Percentiles rank a stretch among this genome's conserved stretches.
Conservation (phyloP, 2,888 invertebrate species). For the Melikaiella ostensackeni region DNA sequence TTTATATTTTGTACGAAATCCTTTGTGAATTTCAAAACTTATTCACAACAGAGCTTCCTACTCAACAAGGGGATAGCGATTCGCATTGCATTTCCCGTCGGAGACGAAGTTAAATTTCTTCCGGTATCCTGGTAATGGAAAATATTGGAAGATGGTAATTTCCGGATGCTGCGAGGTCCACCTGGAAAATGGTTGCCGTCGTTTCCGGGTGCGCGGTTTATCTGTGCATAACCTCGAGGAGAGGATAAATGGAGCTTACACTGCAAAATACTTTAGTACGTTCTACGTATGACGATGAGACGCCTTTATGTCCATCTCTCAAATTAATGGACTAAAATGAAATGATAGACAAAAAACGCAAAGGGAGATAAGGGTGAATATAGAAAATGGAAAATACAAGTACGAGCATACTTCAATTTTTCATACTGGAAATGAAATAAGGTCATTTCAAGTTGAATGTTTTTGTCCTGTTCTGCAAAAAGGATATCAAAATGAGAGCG, state of each 20-base stretch:
- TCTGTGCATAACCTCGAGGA: background rate
- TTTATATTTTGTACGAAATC: no score
- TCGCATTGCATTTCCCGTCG: background rate
- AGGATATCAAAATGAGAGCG: no score
- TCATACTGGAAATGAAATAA: no score
- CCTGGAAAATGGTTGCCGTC: background rate
- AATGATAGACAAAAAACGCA: no score
- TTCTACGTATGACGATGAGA: background rate
- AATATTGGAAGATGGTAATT: constrained; percentile 10
- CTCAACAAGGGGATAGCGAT: background rate
- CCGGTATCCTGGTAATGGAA: background rate
- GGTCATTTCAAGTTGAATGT: no score
- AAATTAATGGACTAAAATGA: background rate
- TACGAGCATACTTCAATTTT: no score
- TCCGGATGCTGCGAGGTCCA: background rate
- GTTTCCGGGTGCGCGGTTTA: background rate
- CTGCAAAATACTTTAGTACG: background rate
- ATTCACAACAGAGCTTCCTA: background rate
- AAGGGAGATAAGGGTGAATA: no score
- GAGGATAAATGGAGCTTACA: background rate
- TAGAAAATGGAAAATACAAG: no score
- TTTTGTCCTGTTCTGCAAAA: no score
- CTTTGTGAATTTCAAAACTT: background rate
- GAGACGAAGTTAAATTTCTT: background rate
- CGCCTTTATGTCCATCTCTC: background rate